Conservation (phyloP, 2,113 vertebrate species). For the Chaetodon trifascialis region DNA sequence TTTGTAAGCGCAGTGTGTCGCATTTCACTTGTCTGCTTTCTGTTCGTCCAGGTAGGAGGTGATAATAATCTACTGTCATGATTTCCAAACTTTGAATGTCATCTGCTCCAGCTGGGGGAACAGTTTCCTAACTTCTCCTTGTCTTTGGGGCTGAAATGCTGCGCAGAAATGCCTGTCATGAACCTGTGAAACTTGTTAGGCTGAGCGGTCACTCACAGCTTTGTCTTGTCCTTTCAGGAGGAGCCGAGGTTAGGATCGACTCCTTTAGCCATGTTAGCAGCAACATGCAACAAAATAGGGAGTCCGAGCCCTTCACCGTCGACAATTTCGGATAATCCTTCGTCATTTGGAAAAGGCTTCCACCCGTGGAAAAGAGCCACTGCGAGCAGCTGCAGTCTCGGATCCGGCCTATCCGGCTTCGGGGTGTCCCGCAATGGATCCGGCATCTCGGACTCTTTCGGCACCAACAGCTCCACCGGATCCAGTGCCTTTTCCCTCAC, state of each 20-base stretch:
- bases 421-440: conserved; percentile 89
- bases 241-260: conserved; percentile 98
- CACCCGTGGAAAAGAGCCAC: conserved; percentile 95
- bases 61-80: conserved; percentile 1
- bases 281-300: conserved; percentile 99
- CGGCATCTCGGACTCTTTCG: conserved; percentile 91
- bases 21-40: conserved; percentile 60
- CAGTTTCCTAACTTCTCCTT: too few species aligned
- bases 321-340: conserved; percentile 92
- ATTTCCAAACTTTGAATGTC: conserved; percentile 7
- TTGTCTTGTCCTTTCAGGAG: conserved; percentile 87
- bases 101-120: background rate
- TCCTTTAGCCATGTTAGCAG: conserved; percentile 98
- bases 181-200: conserved; percentile 47
- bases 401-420: conserved; percentile 89
- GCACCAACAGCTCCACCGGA: conserved; percentile 89
- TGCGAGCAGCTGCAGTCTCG: conserved; percentile 91
- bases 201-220: conserved; percentile 51
- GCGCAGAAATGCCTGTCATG: background rate
- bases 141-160: background rate
- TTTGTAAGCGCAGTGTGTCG: conserved; percentile 76
- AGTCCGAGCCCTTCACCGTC: conserved; percentile 96
- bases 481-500: conserved; percentile 97
- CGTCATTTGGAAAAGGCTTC: conserved; percentile 95
- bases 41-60: conserved; percentile 81